A percentile compares a stretch with the other conserved stretches of the same genome.
phyloP scores from a whole-genome alignment of 2,888 invertebrate genomes.

The Lottia gigantea region DNA sequence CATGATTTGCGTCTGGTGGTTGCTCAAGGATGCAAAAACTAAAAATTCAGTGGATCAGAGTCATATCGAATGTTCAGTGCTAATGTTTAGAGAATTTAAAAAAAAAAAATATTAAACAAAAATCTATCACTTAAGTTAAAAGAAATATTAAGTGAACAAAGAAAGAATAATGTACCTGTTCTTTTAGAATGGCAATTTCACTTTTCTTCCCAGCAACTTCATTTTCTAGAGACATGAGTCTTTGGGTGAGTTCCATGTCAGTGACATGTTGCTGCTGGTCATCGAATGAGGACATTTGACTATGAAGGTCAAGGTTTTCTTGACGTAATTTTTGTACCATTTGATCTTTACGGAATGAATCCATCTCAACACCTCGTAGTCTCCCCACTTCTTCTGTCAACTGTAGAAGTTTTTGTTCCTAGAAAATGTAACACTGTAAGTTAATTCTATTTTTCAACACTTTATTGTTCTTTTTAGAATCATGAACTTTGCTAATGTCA shows the following conservation, averaged over 20 bases:
- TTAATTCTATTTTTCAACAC: no score
- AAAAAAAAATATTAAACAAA: no score
- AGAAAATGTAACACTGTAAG: no score
- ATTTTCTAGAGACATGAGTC: slow-evolving; percentile 57
- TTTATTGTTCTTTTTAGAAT: no score
- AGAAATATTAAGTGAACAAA: no score
- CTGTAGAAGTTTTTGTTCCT: slow-evolving; percentile 61
- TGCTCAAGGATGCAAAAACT: no score
- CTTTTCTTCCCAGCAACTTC: slow-evolving; percentile 57
- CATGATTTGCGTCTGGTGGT: no score
- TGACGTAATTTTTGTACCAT: slow-evolving; percentile 54
- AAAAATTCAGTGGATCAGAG: no score
- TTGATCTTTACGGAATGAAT: slow-evolving; percentile 58
- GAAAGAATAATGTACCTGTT: slow-evolving; percentile 51
- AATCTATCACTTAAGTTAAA: no score
- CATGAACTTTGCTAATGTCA: no score
- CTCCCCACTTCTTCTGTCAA: slow-evolving; percentile 57
- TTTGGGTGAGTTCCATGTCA: slow-evolving; percentile 43
- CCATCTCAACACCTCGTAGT: slow-evolving; percentile 52
- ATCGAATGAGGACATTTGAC: slow-evolving; percentile 21
- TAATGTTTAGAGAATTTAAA: no score
- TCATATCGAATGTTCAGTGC: no score
- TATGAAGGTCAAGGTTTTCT: slow-evolving; percentile 46
- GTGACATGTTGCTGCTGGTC: slow-evolving; percentile 39
- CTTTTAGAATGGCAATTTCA: slow-evolving; percentile 55